Base-by-base conservation (phyloP, 2,888 invertebrate genomes). In the Crocallis elinguaria region DNA sequence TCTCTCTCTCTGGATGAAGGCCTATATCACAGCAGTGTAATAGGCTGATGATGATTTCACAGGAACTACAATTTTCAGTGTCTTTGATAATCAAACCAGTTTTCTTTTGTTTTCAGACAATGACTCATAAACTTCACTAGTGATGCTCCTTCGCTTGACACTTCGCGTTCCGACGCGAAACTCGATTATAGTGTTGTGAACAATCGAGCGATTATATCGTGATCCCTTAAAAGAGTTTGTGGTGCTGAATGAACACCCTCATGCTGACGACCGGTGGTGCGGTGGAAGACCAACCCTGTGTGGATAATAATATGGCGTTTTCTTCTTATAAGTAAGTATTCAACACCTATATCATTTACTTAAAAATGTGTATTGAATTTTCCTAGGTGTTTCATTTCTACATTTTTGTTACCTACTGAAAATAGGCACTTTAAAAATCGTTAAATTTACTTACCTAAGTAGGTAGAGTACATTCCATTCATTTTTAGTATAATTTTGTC, bases 281-380 rank as follows among this genome's bases (percentile, higher is more conserved):
- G 52, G 81, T 84, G 65, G 89, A 90, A 63, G 91, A 91, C 63
- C 91, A 89, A 73, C 73, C 84, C 70, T 87, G 86, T 71, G 81
- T 85, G 62, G 89, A 90, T 67, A 81, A 74, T 67, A 89, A 84
- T 66, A 91, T 91, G 91, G 86, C 91, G 65, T 91, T 88, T 69
- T 83, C 90, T 57, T 83, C 88, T 54, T 91, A 91, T 59, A 91
- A 88, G 91, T 91, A 53, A 88, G 90, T 88, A 61, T 21, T 7
- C 2, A 12, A 11, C 6, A 1, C 2, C 3, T 12, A 11, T 9
- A n/a, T 36, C 13, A 6, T n/a, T n/a, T n/a, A n/a, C n/a, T n/a
- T n/a, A n/a, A n/a, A n/a, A n/a, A n/a, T n/a, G n/a, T n/a, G n/a
- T n/a, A n/a, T n/a, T n/a, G n/a, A n/a, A n/a, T n/a, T n/a, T n/a